Evolutionary conservation across 2,113 vertebrate genomes (phyloP).

Genomic region (Ondatra zibethicus): DNA sequence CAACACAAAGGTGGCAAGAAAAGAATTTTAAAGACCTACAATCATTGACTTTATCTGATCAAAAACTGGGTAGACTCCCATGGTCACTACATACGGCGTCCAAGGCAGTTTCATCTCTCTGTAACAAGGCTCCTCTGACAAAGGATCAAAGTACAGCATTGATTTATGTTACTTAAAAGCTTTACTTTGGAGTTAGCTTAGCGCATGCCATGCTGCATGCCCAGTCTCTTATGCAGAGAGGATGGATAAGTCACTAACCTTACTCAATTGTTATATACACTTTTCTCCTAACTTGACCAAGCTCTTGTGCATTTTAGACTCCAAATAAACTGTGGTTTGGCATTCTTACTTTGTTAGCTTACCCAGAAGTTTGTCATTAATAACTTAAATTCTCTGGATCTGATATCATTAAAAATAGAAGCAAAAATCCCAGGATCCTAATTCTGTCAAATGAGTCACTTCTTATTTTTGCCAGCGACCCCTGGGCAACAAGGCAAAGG

Average conservation of each 20-base stretch:
- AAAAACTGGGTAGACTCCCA: not conserved
- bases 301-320: constrained; percentile 1
- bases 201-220: not conserved
- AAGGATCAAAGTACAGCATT: not conserved
- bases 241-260: not conserved
- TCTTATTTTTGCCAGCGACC: constrained; percentile 73
- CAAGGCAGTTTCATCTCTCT: not conserved
- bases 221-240: not conserved
- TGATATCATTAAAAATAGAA: constrained; percentile 80
- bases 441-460: constrained; percentile 78
- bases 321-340: constrained; percentile 58
- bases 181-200: constrained; percentile 7
- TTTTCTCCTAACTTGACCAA: constrained; percentile 28
- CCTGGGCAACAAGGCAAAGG: constrained; percentile 56
- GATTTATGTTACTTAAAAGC: constrained; percentile 1
- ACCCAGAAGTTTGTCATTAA: constrained; percentile 62
- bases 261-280: not conserved
- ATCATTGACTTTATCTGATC: constrained; percentile 17
- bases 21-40: not conserved
- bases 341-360: constrained; percentile 71
- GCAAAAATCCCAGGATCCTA: constrained; percentile 70
- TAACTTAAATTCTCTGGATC: constrained; percentile 69
- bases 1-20: constrained; percentile 84
- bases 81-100: not conserved
- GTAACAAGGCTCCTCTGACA: not conserved